phyloP scores from a whole-genome alignment of 2,113 vertebrate species.

The Scolopax mira region DNA sequence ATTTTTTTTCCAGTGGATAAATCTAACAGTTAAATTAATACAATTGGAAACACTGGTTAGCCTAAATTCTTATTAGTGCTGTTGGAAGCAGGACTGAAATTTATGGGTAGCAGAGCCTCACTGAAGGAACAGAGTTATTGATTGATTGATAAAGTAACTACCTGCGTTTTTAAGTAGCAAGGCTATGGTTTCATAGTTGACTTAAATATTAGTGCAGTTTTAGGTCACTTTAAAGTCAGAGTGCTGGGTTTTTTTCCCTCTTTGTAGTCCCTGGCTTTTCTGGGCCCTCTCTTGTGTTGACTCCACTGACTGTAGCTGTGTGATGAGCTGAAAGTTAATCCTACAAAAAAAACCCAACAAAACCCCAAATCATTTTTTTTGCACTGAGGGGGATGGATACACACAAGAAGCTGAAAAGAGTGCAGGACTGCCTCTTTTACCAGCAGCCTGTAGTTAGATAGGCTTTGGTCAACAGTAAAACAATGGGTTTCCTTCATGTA shows the following conservation, averaged over 20 bases:
- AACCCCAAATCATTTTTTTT: neutral
- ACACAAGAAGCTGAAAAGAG: neutral
- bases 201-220: neutral
- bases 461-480: conserved; percentile 23
- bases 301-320: neutral
- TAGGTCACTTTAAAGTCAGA: neutral
- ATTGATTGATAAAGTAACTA: neutral
- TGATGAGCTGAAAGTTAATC: conserved; percentile 11
- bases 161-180: neutral
- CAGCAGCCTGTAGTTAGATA: conserved; percentile 12
- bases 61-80: neutral
- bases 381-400: neutral
- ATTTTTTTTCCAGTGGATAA: neutral
- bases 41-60: neutral
- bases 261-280: neutral
- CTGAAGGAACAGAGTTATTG: neutral
- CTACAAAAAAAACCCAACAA: neutral
- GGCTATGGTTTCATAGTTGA: neutral
- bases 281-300: neutral
- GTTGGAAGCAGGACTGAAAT: neutral
- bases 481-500: conserved; percentile 16
- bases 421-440: neutral
- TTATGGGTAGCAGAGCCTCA: neutral
- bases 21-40: neutral
- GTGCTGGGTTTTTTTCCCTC: neutral